Conservation (phyloP, 2,797 vertebrate species). For the Hafferia zeledoni region DNA sequence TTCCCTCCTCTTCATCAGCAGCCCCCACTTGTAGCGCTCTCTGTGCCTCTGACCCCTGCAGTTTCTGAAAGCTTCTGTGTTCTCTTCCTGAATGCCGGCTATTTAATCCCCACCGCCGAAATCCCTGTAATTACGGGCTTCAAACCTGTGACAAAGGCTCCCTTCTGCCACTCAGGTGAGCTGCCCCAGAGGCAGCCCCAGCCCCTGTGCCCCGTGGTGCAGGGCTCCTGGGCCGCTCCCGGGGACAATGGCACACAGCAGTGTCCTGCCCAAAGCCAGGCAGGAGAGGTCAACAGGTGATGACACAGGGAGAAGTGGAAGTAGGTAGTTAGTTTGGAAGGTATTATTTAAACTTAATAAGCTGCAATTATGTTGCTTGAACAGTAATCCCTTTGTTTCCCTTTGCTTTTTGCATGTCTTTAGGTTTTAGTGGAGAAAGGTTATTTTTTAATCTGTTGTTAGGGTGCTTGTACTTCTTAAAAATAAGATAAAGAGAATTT, state of each 20-base stretch:
- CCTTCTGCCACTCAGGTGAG: conserved; percentile 69
- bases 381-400: conserved; percentile 70
- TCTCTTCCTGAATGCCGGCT: conserved; percentile 66
- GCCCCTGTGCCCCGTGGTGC: neutral
- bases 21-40: conserved; percentile 58
- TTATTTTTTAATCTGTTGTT: neutral
- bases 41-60: conserved; percentile 37
- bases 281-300: conserved; percentile 77
- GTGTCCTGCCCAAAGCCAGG: conserved; percentile 34
- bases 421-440: neutral
- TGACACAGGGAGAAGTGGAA: conserved; percentile 69
- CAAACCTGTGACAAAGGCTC: conserved; percentile 61
- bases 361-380: conserved; percentile 73
- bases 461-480: neutral
- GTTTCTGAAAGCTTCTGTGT: conserved; percentile 75
- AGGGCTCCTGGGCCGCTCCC: neutral
- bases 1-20: conserved; percentile 6
- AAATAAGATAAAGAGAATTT: conserved; percentile 33
- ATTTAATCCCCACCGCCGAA: conserved; percentile 52
- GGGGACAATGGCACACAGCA: conserved; percentile 43
- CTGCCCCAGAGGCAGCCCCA: conserved; percentile 18
- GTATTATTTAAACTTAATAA: conserved; percentile 74
- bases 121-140: conserved; percentile 66
- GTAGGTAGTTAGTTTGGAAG: conserved; percentile 60
- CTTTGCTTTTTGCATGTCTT: conserved; percentile 21